phyloP scores from a whole-genome alignment of 1,140 invertebrate genomes.

The Trialeurodes vaporariorum region DNA sequence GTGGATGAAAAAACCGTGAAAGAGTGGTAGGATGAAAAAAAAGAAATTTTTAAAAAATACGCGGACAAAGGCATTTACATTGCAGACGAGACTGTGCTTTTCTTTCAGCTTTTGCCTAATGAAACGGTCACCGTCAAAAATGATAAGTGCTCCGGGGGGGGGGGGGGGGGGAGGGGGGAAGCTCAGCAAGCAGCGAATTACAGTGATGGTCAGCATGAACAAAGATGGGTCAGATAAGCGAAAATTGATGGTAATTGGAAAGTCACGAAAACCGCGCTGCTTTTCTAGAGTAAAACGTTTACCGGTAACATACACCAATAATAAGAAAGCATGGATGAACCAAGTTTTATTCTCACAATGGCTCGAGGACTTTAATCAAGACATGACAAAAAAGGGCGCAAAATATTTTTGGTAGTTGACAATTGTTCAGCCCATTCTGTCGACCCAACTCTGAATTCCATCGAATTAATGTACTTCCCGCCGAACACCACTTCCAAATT shows the following conservation, averaged over 20 bases:
- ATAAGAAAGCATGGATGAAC: conserved; percentile 37
- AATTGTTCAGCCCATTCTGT: conserved; percentile 19
- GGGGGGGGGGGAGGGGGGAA: too few species aligned
- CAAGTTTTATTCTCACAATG: conserved; percentile 26
- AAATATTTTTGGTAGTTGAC: conserved; percentile 22
- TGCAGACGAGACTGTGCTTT: conserved; percentile 34
- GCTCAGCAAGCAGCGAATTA: conserved; percentile 32
- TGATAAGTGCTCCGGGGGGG: conserved; percentile 27
- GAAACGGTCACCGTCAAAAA: conserved; percentile 29
- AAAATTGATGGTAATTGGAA: conserved; percentile 34
- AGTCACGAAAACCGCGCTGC: conserved; percentile 32
- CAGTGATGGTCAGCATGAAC: conserved; percentile 31
- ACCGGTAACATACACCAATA: conserved; percentile 26
- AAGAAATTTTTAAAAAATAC: conserved; percentile 26
- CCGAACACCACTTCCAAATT: conserved; percentile 34
- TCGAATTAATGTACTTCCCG: conserved; percentile 4
- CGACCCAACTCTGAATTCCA: conserved; percentile 16
- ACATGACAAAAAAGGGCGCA: conserved; percentile 23
- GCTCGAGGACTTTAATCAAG: conserved; percentile 18
- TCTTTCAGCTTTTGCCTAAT: conserved; percentile 31
- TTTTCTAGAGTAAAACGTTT: conserved; percentile 30
- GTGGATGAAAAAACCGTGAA: not conserved
- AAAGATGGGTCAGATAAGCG: conserved; percentile 32
- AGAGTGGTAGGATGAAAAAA: conserved; percentile 7
- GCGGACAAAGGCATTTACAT: conserved; percentile 31